Evolutionary conservation across 2,797 vertebrate genomes (phyloP).

Genomic region (Typhlichthys subterraneus): DNA sequence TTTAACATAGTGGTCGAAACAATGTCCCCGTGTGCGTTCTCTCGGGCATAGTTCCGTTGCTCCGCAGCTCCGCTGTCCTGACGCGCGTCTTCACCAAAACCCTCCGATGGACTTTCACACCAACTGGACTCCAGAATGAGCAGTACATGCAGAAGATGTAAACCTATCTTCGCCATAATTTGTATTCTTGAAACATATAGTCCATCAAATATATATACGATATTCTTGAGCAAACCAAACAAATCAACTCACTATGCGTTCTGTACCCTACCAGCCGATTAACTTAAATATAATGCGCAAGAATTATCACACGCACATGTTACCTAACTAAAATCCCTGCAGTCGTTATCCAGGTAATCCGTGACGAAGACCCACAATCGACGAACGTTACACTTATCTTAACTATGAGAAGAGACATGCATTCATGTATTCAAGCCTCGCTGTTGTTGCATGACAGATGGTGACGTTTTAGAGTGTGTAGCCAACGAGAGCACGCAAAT

Average conservation of each 20-base stretch:
- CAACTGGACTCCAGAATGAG: constrained; percentile 49
- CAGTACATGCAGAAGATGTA: constrained; percentile 55
- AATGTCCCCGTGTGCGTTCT: constrained; percentile 74
- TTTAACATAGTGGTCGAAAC: constrained; percentile 86
- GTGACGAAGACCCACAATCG: constrained; percentile 40
- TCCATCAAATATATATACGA: constrained; percentile 16
- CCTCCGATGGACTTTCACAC: constrained; percentile 31
- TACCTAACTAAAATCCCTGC: constrained; percentile 20
- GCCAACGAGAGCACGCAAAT: constrained; percentile 61
- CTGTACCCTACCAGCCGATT: background rate
- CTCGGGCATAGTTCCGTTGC: constrained; percentile 50
- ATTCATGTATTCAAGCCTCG: constrained; percentile 34
- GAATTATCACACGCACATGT: background rate
- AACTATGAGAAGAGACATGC: constrained; percentile 51
- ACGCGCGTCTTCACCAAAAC: constrained; percentile 30
- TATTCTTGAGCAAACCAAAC: background rate
- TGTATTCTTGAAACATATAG: constrained; percentile 1
- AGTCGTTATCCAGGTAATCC: constrained; percentile 44
- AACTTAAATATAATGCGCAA: background rate
- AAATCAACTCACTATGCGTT: background rate
- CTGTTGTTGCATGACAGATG: constrained; percentile 59
- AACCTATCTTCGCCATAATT: constrained; percentile 56
- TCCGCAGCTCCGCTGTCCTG: constrained; percentile 33
- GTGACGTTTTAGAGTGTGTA: constrained; percentile 68
- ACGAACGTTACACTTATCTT: constrained; percentile 66